Evolutionary conservation across 2,888 invertebrate species (phyloP).

Genomic region (Hypena proboscidalis): DNA sequence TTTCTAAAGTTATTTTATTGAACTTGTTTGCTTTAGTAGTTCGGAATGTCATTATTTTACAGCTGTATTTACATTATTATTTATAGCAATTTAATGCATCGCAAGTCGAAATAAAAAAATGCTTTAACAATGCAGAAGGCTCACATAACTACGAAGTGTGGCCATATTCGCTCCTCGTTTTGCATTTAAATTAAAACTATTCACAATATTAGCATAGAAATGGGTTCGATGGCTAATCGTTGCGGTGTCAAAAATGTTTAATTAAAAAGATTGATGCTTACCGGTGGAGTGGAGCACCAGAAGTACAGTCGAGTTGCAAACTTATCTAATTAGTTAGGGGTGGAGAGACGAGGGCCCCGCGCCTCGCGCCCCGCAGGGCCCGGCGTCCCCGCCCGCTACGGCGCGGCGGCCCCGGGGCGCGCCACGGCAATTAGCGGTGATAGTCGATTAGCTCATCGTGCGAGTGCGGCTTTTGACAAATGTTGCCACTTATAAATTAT

Average conservation of each 20-base stretch:
- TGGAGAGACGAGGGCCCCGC: slow-evolving; percentile 38
- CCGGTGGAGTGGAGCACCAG: slow-evolving; percentile 77
- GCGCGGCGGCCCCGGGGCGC: slow-evolving; percentile 36
- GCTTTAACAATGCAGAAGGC: slow-evolving; percentile 28
- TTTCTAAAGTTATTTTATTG: not conserved
- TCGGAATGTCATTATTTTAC: not conserved
- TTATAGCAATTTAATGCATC: slow-evolving; percentile 6
- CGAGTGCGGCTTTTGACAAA: slow-evolving; percentile 83
- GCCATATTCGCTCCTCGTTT: slow-evolving; percentile 51
- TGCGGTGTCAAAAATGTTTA: slow-evolving; percentile 84
- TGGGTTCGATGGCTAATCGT: slow-evolving; percentile 80
- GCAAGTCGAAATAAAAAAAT: slow-evolving; percentile 20
- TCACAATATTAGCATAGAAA: slow-evolving; percentile 73
- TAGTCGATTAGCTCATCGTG: slow-evolving; percentile 85
- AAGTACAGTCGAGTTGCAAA: slow-evolving; percentile 84
- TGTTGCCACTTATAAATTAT: slow-evolving; percentile 78
- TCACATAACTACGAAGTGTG: slow-evolving; percentile 25
- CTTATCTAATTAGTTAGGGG: slow-evolving; percentile 84
- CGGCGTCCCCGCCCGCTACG: slow-evolving; percentile 21
- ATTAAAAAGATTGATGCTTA: slow-evolving; percentile 85
- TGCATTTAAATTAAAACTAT: slow-evolving; percentile 72
- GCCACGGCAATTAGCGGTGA: slow-evolving; percentile 82
- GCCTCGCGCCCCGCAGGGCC: slow-evolving; percentile 13
- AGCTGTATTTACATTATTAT: not conserved
- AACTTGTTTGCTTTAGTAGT: not conserved